phyloP scores from a whole-genome alignment of 2,797 vertebrate genomes.

The Epinephelus malabaricus region DNA sequence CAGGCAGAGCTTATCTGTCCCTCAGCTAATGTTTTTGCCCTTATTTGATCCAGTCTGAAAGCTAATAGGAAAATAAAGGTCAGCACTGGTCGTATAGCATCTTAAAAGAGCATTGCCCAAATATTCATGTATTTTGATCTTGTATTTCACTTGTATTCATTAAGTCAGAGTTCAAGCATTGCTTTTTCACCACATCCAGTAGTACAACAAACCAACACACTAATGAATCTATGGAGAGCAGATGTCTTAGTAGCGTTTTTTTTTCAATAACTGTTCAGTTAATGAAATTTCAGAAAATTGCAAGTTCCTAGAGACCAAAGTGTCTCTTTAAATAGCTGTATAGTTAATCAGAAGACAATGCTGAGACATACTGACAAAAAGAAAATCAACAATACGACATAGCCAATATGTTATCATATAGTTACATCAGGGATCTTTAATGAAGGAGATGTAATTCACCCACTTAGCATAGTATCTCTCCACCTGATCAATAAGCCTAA shows the following conservation, averaged over 20 bases:
- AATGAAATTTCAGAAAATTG: no score
- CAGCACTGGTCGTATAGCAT: neutral
- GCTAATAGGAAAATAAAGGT: conserved; percentile 6
- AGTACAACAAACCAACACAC: neutral
- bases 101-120: neutral
- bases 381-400: no score
- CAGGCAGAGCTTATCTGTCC: conserved; percentile 15
- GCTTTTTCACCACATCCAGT: neutral
- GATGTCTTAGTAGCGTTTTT: neutral
- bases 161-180: neutral
- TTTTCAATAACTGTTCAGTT: no score
- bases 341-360: no score
- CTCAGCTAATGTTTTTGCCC: neutral
- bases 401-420: no score
- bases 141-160: neutral
- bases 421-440: no score
- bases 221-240: conserved; percentile 9
- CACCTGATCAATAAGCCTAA: no score
- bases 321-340: no score
- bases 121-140: neutral
- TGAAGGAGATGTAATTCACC: no score
- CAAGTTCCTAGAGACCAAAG: no score
- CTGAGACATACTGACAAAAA: no score
- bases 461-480: no score
- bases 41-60: conserved; percentile 8